These are phyloP conservation scores for Labrus mixtus DNA, from an alignment of 2,113 vertebrate species.

Conservation along the genomic window DNA sequence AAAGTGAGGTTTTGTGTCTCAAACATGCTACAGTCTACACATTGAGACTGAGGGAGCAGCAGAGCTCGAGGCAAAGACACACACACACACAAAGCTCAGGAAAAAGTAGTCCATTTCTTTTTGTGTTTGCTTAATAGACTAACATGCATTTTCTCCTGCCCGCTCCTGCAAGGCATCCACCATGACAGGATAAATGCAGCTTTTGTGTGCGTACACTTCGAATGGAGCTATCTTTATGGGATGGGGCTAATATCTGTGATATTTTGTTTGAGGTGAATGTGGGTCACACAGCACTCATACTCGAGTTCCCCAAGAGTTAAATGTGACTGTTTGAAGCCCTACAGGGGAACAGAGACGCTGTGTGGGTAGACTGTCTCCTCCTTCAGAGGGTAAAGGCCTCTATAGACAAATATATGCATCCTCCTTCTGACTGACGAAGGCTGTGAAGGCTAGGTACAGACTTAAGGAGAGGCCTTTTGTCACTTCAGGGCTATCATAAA, in stretches of 20 bases:
- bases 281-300: slow-evolving; percentile 49
- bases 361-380: background rate
- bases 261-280: slow-evolving; percentile 41
- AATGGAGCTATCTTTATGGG: background rate
- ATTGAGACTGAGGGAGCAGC: background rate
- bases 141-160: slow-evolving; percentile 5
- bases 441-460: background rate
- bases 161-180: background rate
- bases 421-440: background rate
- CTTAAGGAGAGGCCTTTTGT: slow-evolving; percentile 17
- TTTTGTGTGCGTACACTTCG: slow-evolving; percentile 8
- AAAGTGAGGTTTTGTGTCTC: background rate
- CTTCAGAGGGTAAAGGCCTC: background rate
- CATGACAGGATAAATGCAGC: background rate
- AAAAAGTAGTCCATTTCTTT: slow-evolving; percentile 16
- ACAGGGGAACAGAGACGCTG: slow-evolving; percentile 11
- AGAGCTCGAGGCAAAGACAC: slow-evolving; percentile 25
- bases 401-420: background rate
- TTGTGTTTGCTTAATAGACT: slow-evolving; percentile 11
- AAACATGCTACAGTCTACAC: background rate
- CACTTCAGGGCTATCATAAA: background rate
- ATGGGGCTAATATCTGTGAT: background rate
- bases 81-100: background rate
- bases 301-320: slow-evolving; percentile 43
- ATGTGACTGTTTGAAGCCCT: slow-evolving; percentile 18